These are phyloP conservation scores for Myrmecophaga tridactyla DNA, from an alignment of 2,113 vertebrate genomes.

Conservation along the genomic window DNA sequence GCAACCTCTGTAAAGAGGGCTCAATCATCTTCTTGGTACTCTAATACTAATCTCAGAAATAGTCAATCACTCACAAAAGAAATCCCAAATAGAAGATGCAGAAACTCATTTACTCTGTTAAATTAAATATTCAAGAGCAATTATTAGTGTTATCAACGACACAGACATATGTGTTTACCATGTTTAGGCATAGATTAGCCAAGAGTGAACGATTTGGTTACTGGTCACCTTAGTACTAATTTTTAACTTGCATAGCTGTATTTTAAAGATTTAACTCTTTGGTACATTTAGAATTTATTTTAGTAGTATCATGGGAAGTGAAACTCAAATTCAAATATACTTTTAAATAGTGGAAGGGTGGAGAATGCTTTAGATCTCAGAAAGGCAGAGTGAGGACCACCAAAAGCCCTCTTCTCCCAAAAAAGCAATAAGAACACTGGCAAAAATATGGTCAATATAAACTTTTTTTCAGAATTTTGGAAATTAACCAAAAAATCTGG, in stretches of 20 bases:
- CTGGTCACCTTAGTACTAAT: not conserved
- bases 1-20: not conserved
- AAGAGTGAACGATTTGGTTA: not conserved
- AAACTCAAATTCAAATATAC: not conserved
- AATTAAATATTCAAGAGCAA: not conserved
- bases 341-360: not conserved
- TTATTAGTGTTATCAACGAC: not conserved
- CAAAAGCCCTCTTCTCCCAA: not conserved
- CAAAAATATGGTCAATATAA: too few species aligned
- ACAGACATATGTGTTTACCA: not conserved
- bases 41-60: not conserved
- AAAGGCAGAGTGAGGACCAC: not conserved
- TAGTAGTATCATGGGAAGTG: not conserved
- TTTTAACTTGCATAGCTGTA: not conserved
- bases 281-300: not conserved
- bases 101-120: not conserved
- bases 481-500: too few species aligned
- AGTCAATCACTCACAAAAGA: not conserved
- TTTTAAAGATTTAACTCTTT: not conserved
- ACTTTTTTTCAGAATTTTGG: too few species aligned
- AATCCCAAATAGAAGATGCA: not conserved
- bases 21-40: not conserved
- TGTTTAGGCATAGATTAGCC: not conserved
- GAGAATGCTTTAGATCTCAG: not conserved
- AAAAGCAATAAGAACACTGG: too few species aligned